Conservation (phyloP, 2,797 vertebrate genomes). For the Simalia tracyae region DNA sequence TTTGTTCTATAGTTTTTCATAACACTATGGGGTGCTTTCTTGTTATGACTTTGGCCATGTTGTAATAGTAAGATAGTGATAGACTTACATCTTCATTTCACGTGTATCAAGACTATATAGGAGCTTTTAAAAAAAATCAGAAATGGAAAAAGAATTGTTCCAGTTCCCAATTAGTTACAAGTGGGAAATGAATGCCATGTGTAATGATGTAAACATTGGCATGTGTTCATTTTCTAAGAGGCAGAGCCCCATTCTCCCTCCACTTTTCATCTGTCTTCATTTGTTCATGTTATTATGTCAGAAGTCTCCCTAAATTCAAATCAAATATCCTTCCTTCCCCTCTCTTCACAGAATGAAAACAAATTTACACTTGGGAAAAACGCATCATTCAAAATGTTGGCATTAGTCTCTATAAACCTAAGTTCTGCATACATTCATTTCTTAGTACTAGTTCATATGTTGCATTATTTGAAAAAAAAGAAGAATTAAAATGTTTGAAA, state of each 20-base stretch:
- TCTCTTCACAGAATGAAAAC: slow-evolving; percentile 40
- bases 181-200: slow-evolving; percentile 67
- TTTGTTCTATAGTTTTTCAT: background rate
- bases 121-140: slow-evolving; percentile 46
- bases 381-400: slow-evolving; percentile 42
- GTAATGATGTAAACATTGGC: slow-evolving; percentile 60
- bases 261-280: slow-evolving; percentile 64
- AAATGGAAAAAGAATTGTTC: slow-evolving; percentile 45
- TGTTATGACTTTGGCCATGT: background rate
- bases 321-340: slow-evolving; percentile 56
- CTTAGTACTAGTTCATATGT: slow-evolving; percentile 18
- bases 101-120: slow-evolving; percentile 51
- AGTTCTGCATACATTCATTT: background rate
- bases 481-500: slow-evolving; percentile 48
- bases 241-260: slow-evolving; percentile 25
- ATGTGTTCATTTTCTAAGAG: slow-evolving; percentile 56
- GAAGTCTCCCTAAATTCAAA: slow-evolving; percentile 56
- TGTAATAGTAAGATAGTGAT: slow-evolving; percentile 49
- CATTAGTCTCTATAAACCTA: slow-evolving; percentile 41
- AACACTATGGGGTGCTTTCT: background rate
- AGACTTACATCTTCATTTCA: slow-evolving; percentile 52
- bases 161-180: slow-evolving; percentile 37
- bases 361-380: background rate
- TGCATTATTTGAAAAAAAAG: background rate
- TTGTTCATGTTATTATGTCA: slow-evolving; percentile 64